Conservation (phyloP, 2,113 vertebrate species). For the Hydrolagus affinis region DNA sequence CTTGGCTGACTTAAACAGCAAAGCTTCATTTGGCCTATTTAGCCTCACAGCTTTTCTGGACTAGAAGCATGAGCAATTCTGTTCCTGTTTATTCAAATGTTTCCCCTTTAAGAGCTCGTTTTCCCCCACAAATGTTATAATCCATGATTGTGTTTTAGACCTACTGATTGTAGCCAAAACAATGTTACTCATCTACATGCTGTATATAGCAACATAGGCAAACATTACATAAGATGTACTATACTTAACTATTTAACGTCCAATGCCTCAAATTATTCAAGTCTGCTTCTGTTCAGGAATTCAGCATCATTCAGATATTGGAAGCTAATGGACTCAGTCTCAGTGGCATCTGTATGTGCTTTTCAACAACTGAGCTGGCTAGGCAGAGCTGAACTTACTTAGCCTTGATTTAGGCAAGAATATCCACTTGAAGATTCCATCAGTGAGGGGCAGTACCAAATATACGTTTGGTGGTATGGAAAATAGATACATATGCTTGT, state of each 20-base stretch:
- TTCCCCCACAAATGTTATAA: conserved; percentile 14
- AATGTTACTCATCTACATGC: conserved; percentile 17
- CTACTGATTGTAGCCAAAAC: conserved; percentile 30
- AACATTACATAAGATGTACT: not conserved
- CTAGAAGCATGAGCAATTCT: not conserved
- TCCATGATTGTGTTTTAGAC: conserved; percentile 26
- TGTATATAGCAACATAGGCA: conserved; percentile 4
- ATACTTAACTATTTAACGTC: conserved; percentile 11
- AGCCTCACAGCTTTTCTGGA: not conserved
- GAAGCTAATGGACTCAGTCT: conserved; percentile 1
- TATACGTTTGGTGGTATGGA: not conserved
- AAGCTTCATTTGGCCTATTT: not conserved
- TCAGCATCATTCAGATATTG: conserved; percentile 4
- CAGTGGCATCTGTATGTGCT: conserved; percentile 11
- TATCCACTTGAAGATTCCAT: conserved; percentile 10
- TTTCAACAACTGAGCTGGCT: not conserved
- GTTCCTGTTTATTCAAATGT: conserved; percentile 19
- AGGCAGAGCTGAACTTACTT: not conserved
- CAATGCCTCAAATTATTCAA: conserved; percentile 16
- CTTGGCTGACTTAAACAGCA: not conserved
- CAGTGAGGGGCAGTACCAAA: not conserved
- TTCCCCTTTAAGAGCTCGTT: conserved; percentile 21
- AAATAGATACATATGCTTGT: no score
- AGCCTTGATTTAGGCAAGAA: not conserved
- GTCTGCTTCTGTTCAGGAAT: not conserved